These are phyloP conservation scores for Dryobates pubescens DNA, from an alignment of 2,797 vertebrate genomes.

Conservation along the genomic window DNA sequence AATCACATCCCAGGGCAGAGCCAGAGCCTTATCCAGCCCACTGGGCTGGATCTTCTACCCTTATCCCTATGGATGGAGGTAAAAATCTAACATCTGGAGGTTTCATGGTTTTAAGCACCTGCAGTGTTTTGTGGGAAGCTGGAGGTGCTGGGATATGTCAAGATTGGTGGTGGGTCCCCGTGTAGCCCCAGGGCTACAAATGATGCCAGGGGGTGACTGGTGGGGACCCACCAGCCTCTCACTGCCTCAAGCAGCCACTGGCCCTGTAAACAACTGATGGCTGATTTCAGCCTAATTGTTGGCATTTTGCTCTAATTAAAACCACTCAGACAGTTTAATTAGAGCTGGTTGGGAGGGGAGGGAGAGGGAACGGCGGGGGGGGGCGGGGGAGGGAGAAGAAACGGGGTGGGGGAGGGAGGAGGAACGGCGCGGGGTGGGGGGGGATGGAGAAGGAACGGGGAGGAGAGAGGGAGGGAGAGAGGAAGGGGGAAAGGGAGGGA, in stretches of 20 bases:
- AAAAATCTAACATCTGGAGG: not conserved
- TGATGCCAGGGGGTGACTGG: too few relatives aligned
- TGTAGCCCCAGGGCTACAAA: not conserved
- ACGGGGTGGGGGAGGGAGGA: not conserved
- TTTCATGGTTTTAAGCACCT: not conserved
- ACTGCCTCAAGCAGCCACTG: slow-evolving; percentile 20
- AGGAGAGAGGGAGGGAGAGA: not conserved
- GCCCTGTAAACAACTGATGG: slow-evolving; percentile 59
- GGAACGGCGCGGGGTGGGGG: slow-evolving; percentile 32
- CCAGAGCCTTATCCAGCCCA: not conserved
- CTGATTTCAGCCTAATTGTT: slow-evolving; percentile 74
- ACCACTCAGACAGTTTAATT: slow-evolving; percentile 77
- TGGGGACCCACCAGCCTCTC: slow-evolving; percentile 28
- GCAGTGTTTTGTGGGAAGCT: not conserved
- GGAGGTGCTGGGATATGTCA: not conserved
- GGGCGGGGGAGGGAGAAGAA: slow-evolving; percentile 18
- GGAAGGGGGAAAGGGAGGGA: not conserved
- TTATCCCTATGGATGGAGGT: accelerated
- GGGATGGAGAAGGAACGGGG: not conserved
- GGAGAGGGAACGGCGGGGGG: not conserved
- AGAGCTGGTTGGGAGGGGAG: slow-evolving; percentile 67
- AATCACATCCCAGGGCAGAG: slow-evolving; percentile 13
- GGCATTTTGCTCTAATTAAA: slow-evolving; percentile 80
- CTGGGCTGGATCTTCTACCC: not conserved
- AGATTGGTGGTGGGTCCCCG: not conserved